Evolutionary conservation across 2,888 invertebrate genomes (phyloP), one percentile per base, ranked within the genome.

Genomic region (Siphlonurus alternatus): DNA sequence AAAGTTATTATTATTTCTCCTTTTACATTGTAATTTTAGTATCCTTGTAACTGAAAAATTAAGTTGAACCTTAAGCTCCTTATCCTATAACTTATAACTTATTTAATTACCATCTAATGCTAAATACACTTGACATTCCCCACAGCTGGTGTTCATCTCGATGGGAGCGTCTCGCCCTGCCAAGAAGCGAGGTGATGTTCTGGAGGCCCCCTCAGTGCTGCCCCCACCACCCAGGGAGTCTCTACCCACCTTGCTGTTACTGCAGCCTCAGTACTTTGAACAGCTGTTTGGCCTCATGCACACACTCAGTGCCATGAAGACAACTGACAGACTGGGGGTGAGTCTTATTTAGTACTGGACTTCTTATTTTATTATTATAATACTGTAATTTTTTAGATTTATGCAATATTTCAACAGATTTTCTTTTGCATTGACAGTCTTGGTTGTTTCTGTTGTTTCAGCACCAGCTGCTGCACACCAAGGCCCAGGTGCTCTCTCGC

Each of bases 211-310:
- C 2, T 91, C 93, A 0, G 83, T 89, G 69, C 83, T 93, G 71
- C 90, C 93, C 2, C 88, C 93, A 0, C 91, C 93, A 20, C 89
- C 93, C 0, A 83, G 89, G 63, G 87, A 93, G 66, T 87, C 88
- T 15, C 79, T 94, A 59, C 95, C 95, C 0, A 93, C 93, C 18
- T 79, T 93, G 64, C 76, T 95, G 19, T 78, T 96, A 5, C 79
- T 95, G 51, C 86, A 89, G 73, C 88, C 93, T 10, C 86, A 86
- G 63, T 92, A 93, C 78, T 95, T 95, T 76, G 89, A 93, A 72
- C 91, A 93, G 69, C 81, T 96, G 1, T 93, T 95, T 76, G 86
- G 86, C 51, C 78, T 95, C 54, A 92, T 95, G 89, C 89, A 93
- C 73, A 91, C 89, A 1, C 78, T 96, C 22, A 92, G 93, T 61